Evolutionary conservation across 53 echinoderm and acorn worm genomes (phyloP).

Genomic region (Astropecten irregularis): DNA sequence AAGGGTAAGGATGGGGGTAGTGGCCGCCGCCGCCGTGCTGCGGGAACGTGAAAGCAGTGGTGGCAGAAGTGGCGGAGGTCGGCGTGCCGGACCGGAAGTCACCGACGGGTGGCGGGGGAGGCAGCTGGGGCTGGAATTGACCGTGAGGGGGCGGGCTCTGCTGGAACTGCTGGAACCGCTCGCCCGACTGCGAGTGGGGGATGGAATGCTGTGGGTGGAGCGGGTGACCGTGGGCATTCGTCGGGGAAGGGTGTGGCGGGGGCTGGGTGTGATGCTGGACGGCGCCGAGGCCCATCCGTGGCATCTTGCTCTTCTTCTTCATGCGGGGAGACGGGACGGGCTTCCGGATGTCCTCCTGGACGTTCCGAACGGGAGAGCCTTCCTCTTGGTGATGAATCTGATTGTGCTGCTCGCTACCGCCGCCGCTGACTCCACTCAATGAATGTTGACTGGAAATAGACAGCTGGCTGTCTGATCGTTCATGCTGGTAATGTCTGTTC

Average conservation of each 20-base stretch:
- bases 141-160: conserved; percentile 25
- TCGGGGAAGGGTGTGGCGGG: conserved; percentile 44
- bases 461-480: conserved; percentile 81
- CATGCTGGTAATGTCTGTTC: conserved; percentile 52
- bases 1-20: conserved; percentile 51
- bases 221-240: conserved; percentile 38
- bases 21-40: conserved; percentile 27
- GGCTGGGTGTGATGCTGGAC: conserved; percentile 70
- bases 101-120: conserved; percentile 13
- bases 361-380: conserved; percentile 37
- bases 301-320: conserved; percentile 90
- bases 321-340: conserved; percentile 81
- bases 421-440: not conserved
- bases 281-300: conserved; percentile 86
- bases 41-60: conserved; percentile 26
- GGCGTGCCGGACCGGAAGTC: conserved; percentile 45
- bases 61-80: conserved; percentile 8
- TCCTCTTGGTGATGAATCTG: conserved; percentile 24
- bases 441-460: conserved; percentile 76
- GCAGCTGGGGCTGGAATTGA: conserved; percentile 42
- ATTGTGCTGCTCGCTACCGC: not conserved
- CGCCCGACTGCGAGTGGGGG: conserved; percentile 87
- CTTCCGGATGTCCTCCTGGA: conserved; percentile 59
- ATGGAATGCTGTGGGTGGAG: conserved; percentile 39
- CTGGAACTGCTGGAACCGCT: conserved; percentile 76